Conservation (phyloP, 1,140 invertebrate genomes). For the Drosophila tsacasi region DNA sequence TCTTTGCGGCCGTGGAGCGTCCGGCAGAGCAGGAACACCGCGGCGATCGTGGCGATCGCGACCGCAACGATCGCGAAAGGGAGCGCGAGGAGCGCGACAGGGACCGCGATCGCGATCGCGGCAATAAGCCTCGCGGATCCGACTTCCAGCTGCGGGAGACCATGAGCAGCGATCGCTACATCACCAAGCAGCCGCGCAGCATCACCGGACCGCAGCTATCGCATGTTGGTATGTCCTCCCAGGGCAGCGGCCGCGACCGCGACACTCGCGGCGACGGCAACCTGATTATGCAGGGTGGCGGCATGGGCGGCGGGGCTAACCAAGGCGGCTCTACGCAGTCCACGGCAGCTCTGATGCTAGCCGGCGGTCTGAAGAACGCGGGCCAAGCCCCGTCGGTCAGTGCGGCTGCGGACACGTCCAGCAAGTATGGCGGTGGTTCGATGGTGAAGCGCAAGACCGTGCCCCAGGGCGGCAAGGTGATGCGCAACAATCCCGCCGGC, state of each 20-base stretch:
- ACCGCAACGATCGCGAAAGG: constrained; percentile 68
- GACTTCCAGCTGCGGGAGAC: constrained; percentile 76
- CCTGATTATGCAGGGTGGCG: constrained; percentile 61
- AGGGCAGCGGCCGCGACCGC: constrained; percentile 51
- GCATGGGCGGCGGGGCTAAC: constrained; percentile 45
- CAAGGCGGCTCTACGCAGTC: constrained; percentile 62
- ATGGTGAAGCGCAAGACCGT: constrained; percentile 80
- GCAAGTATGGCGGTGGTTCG: constrained; percentile 70
- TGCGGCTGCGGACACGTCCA: constrained; percentile 55
- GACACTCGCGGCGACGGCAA: constrained; percentile 64
- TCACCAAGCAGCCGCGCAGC: constrained; percentile 77
- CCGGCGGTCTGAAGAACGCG: constrained; percentile 68
- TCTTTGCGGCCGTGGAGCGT: constrained; percentile 91
- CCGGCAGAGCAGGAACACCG: constrained; percentile 57
- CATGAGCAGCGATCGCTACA: constrained; percentile 80
- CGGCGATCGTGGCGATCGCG: constrained; percentile 61
- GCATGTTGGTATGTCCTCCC: constrained; percentile 65
- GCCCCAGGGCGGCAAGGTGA: constrained; percentile 69
- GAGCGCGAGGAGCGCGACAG: constrained; percentile 72
- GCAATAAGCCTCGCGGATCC: constrained; percentile 65
- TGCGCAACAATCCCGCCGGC: constrained; percentile 70
- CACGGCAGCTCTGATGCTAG: constrained; percentile 57
- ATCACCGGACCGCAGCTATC: constrained; percentile 75
- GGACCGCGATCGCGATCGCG: constrained; percentile 77
- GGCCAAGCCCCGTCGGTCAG: constrained; percentile 52